Evolutionary conservation across 2,888 invertebrate genomes (phyloP).

Genomic region (Pecten maximus): DNA sequence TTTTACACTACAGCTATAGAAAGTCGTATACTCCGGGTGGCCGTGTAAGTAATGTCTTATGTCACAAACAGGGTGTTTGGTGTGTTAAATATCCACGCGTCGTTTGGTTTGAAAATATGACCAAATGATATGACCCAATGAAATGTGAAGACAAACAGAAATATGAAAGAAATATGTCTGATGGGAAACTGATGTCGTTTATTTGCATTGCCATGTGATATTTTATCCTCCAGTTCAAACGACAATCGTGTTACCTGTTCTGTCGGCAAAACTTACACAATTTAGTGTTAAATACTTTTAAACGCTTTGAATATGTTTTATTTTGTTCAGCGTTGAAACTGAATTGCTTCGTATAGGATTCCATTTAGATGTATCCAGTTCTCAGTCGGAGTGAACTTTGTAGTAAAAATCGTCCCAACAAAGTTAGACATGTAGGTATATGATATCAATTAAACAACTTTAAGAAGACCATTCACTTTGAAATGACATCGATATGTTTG

Average conservation of each 20-base stretch:
- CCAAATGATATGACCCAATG: too few species aligned
- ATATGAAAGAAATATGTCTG: neutral
- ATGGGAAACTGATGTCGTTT: neutral
- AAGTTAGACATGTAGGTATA: too few species aligned
- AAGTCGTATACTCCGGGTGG: neutral
- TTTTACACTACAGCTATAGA: neutral
- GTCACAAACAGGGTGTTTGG: neutral
- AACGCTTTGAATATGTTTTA: neutral
- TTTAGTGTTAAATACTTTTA: neutral
- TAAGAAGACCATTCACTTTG: too few species aligned
- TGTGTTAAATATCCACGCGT: neutral
- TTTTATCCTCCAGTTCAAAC: neutral
- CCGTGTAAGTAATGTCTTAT: neutral
- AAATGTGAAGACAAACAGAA: neutral
- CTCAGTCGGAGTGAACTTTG: too few species aligned
- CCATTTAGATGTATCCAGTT: neutral
- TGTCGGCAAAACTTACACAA: neutral
- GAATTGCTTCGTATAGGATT: neutral
- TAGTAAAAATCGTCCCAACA: too few species aligned
- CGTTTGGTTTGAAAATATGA: neutral
- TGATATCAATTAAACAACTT: too few species aligned
- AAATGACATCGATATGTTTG: too few species aligned
- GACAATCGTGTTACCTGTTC: neutral
- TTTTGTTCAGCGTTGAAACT: neutral
- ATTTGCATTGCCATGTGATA: neutral